Evolutionary conservation across 2,888 invertebrate species (phyloP), one percentile per base, ranked within the genome.

Genomic region (Eupithecia subumbrata): DNA sequence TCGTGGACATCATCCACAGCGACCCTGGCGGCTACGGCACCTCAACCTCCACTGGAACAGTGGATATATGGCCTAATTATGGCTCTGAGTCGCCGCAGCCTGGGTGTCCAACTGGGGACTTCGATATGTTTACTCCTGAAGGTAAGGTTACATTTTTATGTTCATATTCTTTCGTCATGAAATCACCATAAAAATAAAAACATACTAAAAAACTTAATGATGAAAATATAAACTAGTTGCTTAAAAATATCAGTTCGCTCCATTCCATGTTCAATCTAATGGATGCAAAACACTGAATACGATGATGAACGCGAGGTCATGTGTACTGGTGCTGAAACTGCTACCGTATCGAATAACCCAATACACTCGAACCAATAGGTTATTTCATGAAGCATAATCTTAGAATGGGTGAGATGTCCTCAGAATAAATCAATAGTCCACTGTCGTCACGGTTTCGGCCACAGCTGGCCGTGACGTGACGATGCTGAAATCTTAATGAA

Each of bases 1-100:
- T 96, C 78, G 96, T 96, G 67, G 96, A 97, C 88, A 95, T 97
- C 48, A 95, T 97, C 71, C 97, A 97, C 86, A 96, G 96, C 5
- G 96, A 96, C 86, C 95, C 96, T 14, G 95, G 95, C 79, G 89
- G 95, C 34, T 96, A 96, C 84, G 96, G 96, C 1, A 94, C 93
- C 34, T 95, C 92, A 34, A 82, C 85, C 0, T 87, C 95, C 5
- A 87, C 91, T 0, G 96, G 96, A 0, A 95, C 95, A 0, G 95
- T 92, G 0, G 96, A 96, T 79, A 93, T 96, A 83, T 96, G 96
- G 96, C 96, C 96, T 12, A 96, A 96, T 84, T 93, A 92, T 76
- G 93, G 92, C 40, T 80, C 78, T 0, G 88, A 91, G 0, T 84
- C 82, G 14, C 82, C 83, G 5, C 96, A 96, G 79, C 95, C 96